Conservation (phyloP, 2,113 vertebrate genomes). For the Cisticola juncidis region DNA sequence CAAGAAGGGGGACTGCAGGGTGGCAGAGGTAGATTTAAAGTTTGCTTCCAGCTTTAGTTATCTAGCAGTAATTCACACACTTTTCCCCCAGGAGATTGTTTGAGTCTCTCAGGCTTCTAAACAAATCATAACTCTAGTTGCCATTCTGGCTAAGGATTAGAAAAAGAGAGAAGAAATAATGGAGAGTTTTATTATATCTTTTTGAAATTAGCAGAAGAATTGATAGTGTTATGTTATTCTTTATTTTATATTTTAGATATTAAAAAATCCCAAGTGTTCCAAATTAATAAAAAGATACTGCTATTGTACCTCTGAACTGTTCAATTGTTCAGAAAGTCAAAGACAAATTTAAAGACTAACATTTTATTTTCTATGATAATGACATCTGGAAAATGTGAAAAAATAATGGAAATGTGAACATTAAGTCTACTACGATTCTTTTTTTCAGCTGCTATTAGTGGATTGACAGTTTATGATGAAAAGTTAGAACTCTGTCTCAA, state of each 20-base stretch:
- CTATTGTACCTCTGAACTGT: not conserved
- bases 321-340: not conserved
- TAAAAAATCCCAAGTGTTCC: not conserved
- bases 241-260: not conserved
- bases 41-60: constrained; percentile 41
- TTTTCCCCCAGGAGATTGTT: not conserved
- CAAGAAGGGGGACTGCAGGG: fast-evolving
- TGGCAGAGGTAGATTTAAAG: not conserved
- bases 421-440: not conserved
- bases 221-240: not conserved
- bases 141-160: not conserved
- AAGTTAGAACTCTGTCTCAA: not conserved
- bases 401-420: not conserved
- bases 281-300: not conserved
- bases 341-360: not conserved
- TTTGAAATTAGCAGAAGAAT: not conserved
- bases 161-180: not conserved
- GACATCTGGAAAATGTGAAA: not conserved
- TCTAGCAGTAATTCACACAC: not conserved
- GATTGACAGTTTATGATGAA: not conserved
- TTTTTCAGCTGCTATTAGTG: not conserved
- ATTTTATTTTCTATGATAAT: not conserved
- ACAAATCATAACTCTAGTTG: not conserved
- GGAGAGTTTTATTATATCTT: not conserved
- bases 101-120: constrained; percentile 21